phyloP scores from a whole-genome alignment of 2,888 invertebrate species.

The Phengaris arion region DNA sequence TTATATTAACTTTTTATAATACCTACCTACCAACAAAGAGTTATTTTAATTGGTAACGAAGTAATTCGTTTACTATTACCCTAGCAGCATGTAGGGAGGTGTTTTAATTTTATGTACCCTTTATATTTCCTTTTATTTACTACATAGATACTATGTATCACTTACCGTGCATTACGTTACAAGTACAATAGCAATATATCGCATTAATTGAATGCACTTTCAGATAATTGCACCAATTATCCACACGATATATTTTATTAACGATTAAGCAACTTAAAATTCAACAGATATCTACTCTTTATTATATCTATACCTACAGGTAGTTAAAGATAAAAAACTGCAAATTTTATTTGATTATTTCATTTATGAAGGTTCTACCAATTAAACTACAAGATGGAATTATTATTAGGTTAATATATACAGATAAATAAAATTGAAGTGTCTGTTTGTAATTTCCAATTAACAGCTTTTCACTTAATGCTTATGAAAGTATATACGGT shows the following conservation, averaged over 20 bases:
- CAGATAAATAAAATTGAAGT: too few species aligned
- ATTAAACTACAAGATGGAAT: too few species aligned
- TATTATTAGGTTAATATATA: too few species aligned
- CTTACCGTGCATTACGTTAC: slow-evolving; percentile 26
- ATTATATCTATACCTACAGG: slow-evolving; percentile 13
- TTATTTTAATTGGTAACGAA: not conserved
- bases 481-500: too few species aligned
- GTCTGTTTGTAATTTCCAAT: too few species aligned
- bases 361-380: too few species aligned
- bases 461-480: too few species aligned
- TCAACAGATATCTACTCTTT: not conserved
- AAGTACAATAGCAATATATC: slow-evolving; percentile 43
- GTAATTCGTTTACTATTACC: not conserved
- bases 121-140: slow-evolving; percentile 2
- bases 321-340: slow-evolving; percentile 22
- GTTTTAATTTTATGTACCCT: not conserved
- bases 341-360: not conserved
- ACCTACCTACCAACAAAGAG: not conserved
- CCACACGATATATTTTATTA: slow-evolving; percentile 52
- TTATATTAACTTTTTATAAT: too few species aligned
- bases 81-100: not conserved
- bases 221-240: slow-evolving; percentile 54
- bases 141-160: slow-evolving; percentile 17
- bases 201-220: slow-evolving; percentile 52
- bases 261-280: slow-evolving; percentile 21